Evolutionary conservation across 1,140 invertebrate species (phyloP).

Genomic region (Philaenus spumarius): DNA sequence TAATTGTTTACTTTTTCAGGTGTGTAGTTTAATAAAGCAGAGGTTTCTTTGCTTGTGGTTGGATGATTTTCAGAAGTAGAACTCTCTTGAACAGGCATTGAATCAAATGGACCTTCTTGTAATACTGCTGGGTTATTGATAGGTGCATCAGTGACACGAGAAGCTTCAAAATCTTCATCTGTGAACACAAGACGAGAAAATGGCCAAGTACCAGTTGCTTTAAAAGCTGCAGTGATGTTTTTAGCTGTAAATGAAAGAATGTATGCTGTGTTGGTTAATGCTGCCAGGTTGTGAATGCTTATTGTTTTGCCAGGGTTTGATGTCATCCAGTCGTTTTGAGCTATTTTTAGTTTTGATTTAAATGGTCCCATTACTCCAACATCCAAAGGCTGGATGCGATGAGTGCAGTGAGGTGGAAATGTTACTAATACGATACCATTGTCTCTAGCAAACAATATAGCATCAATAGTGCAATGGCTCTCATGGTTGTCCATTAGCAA

Average conservation of each 20-base stretch:
- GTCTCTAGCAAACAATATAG: not conserved
- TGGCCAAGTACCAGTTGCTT: not conserved
- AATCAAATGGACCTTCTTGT: not conserved
- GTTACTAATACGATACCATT: conserved; percentile 15
- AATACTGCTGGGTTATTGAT: not conserved
- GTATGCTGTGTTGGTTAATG: conserved; percentile 8
- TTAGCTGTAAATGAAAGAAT: not conserved
- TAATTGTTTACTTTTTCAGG: not conserved
- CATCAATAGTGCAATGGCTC: conserved; percentile 1
- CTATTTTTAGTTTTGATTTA: conserved; percentile 16
- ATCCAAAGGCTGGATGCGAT: conserved; percentile 27
- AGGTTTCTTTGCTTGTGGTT: not conserved
- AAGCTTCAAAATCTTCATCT: not conserved
- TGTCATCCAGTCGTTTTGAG: conserved; percentile 1
- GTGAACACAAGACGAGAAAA: not conserved
- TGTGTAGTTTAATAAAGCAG: not conserved
- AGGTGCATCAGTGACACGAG: not conserved
- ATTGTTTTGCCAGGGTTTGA: conserved; percentile 1
- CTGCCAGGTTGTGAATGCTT: conserved; percentile 8
- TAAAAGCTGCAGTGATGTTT: not conserved
- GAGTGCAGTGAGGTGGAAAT: conserved; percentile 25
- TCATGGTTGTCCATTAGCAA: conserved; percentile 24
- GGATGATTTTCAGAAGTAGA: not conserved
- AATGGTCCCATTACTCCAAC: conserved; percentile 20
- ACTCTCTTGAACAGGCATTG: not conserved